These are phyloP conservation scores for Cremastinae sp. DNA, from an alignment of 2,888 invertebrate genomes.

Conservation along the genomic window DNA sequence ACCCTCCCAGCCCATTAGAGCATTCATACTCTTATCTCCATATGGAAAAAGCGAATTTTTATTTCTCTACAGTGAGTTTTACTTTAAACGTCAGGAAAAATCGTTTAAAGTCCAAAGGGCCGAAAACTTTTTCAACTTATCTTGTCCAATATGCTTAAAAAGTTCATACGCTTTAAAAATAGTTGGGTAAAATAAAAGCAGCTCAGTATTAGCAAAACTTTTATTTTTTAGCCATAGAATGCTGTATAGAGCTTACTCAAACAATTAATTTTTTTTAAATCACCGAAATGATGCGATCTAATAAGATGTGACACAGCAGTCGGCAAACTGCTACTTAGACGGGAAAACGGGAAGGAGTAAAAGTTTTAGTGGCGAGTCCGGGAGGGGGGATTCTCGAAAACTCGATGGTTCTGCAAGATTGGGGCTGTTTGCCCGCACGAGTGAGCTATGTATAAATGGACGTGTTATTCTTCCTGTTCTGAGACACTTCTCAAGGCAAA, in stretches of 20 bases:
- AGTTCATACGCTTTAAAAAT: too few species aligned
- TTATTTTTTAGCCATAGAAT: too few species aligned
- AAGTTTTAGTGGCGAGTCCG: constrained; percentile 22
- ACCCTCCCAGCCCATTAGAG: constrained; percentile 57
- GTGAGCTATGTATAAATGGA: constrained; percentile 34
- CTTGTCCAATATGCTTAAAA: too few species aligned
- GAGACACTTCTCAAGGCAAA: constrained; percentile 77
- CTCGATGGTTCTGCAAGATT: constrained; percentile 27
- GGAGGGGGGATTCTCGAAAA: constrained; percentile 14
- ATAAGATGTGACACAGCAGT: not conserved
- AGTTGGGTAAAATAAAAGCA: too few species aligned
- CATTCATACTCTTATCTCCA: constrained; percentile 2
- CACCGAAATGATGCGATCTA: too few species aligned
- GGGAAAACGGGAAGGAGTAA: not conserved
- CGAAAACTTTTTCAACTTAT: too few species aligned
- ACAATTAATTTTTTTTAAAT: too few species aligned
- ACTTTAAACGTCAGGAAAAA: too few species aligned
- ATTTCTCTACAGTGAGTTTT: too few species aligned
- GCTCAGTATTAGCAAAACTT: too few species aligned
- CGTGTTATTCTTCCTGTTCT: constrained; percentile 78
- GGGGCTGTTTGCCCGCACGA: constrained; percentile 28
- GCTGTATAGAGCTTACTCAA: too few species aligned
- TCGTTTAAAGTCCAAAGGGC: too few species aligned
- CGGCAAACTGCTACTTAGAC: constrained; percentile 14
- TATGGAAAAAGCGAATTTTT: constrained; percentile 23